Base-by-base conservation (phyloP, 2,113 vertebrate species). In the Takifugu flavidus region DNA sequence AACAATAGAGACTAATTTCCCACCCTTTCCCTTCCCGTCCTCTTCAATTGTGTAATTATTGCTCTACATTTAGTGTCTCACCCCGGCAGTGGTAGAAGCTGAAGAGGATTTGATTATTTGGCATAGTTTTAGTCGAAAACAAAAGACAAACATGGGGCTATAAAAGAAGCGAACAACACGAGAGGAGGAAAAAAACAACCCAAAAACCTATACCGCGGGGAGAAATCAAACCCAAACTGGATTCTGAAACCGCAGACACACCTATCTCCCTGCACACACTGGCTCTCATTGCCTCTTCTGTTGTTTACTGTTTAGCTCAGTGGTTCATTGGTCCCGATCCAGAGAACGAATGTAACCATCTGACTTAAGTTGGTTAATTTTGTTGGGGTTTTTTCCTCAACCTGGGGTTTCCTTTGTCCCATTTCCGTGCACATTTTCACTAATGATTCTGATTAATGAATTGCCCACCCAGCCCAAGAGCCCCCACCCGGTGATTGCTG, bases 81-180 rank as follows among this genome's bases (percentile, higher is more conserved):
- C 77, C 76, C 72, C 59, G 72, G 79, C 75, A 65, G 79, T 60
- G 53, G 46, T 56, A 64, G 51, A 73, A 62, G 39, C 64, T 61
- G 53, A 53, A 53, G 60, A 58, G 74, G 69, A 74, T 43, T 56
- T 77, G 73, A 72, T 72, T 63, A 70, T 80, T 65, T 59, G 68
- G 70, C 53, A 67, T 52, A 52, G 56, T 70, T 70, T 76, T 74
- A 69, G 67, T 71, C 75, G 67, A 85, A 20, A 80, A 78, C 65
- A 85, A 85, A 76, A 85, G 62, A 69, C 80, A 79, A 86, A 80
- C 70, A 80, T 31, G 55, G 75, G 76, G 62, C 62, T 79, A 62
- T 46, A 59, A 57, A 87, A 64, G 65, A 78, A 56, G 72, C 73
- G 84, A 77, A 80, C 70, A 69, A 66, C 65, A 58, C 51, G 52